Evolutionary conservation across 2,797 vertebrate genomes (phyloP), one percentile per base, ranked within the genome.

Genomic region (Sebastolobus alascanus): DNA sequence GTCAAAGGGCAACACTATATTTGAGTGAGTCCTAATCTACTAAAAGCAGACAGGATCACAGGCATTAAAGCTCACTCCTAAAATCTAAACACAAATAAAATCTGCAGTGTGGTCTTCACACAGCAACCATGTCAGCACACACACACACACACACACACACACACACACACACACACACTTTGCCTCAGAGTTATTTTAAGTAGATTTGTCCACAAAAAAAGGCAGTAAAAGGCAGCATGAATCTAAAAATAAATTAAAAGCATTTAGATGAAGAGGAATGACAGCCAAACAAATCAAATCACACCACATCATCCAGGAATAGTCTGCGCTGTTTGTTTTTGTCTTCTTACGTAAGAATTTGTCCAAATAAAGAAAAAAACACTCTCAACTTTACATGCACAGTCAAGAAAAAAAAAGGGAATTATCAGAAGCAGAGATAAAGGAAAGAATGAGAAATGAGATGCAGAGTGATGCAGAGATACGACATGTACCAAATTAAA

Each of bases 11-110:
- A 87, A 75, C 79, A 89, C 85, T 89, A 91, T 59, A 87, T 91
- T 80, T 89, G 77, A 87, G 82, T 86, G 83, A 90, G 79, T 80
- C 68, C 66, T 92, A 91, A 93, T 93, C 92, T 92, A 79, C 87
- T 91, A 90, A 92, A 88, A 92, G 86, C 87, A 79, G 78, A 84
- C 75, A 79, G 89, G 87, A 92, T 90, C 87, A 88, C 64, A 29
- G 79, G 84, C 78, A 83, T 91, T 87, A 92, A 83, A 14, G 82
- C 77, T 73, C 63, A 18, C 68, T 77, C 4, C 69, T 76, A 73
- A 92, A 89, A 87, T 77, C 20, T 72, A 84, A 74, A 82, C 75
- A 38, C 75, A 61, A 18, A 27, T 37, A 27, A 67, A 43, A n/a
- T 22, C n/a, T 14, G 22, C 50, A 67, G 77, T 69, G 35, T n/a